phyloP scores from a whole-genome alignment of 2,113 vertebrate genomes.

The Pangasianodon gigas region DNA sequence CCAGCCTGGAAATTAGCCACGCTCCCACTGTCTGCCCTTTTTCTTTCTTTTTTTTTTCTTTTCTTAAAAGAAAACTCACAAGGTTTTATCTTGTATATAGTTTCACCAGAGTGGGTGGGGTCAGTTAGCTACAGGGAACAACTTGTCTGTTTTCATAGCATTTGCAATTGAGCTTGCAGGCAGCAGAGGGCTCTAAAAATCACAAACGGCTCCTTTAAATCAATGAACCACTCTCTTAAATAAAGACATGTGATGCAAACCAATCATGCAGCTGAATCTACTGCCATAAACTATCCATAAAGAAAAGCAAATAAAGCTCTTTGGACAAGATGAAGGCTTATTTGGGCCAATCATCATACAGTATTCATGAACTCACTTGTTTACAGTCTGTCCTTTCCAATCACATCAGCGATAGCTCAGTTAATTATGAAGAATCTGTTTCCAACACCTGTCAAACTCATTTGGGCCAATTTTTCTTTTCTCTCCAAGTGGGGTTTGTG shows the following conservation, averaged over 20 bases:
- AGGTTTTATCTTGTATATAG: not conserved
- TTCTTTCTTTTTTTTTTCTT: not conserved
- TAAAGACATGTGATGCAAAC: not conserved
- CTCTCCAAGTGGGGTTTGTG: slow-evolving; percentile 45
- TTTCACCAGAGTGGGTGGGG: not conserved
- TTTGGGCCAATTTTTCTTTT: slow-evolving; percentile 51
- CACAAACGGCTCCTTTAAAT: not conserved
- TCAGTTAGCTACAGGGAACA: not conserved
- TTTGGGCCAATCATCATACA: not conserved
- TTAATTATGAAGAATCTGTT: slow-evolving; percentile 60
- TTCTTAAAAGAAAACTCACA: not conserved
- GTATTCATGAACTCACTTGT: slow-evolving; percentile 23
- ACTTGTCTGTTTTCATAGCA: not conserved
- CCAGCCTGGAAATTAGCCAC: not conserved
- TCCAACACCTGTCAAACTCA: slow-evolving; percentile 58
- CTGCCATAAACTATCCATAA: not conserved
- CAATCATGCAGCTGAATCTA: not conserved
- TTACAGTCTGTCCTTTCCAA: slow-evolving; percentile 43
- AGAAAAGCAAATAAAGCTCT: slow-evolving; percentile 1
- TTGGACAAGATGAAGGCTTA: not conserved
- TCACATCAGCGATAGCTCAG: slow-evolving; percentile 47
- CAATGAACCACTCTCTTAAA: not conserved
- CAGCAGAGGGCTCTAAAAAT: not conserved
- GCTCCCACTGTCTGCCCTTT: not conserved
- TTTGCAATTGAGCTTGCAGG: not conserved